Conservation (phyloP, 2,888 invertebrate genomes). For the Pollenia labialis region DNA sequence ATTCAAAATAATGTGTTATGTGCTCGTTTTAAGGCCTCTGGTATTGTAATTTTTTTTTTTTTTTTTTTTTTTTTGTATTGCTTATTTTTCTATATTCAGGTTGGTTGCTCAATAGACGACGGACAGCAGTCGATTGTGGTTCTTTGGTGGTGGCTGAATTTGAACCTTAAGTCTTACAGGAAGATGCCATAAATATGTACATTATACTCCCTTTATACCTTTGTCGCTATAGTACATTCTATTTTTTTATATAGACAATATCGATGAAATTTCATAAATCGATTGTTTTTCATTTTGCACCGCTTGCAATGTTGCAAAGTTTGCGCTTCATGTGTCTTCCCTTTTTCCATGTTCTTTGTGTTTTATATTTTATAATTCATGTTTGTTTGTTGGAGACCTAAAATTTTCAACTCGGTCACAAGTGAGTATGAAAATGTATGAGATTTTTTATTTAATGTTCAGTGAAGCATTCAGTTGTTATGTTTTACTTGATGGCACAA, state of each 20-base stretch:
- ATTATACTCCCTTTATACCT: background rate
- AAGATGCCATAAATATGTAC: background rate
- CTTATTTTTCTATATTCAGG: conserved; percentile 31
- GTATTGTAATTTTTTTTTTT: conserved; percentile 18
- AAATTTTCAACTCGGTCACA: background rate
- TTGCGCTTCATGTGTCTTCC: conserved; percentile 3
- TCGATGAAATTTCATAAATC: conserved; percentile 67
- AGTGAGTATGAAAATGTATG: conserved; percentile 30
- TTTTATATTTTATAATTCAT: conserved; percentile 65
- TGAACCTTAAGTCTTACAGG: background rate
- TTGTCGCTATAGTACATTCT: background rate
- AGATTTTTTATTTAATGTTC: conserved; percentile 50
- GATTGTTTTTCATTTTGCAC: conserved; percentile 57
- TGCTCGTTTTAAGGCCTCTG: conserved; percentile 60
- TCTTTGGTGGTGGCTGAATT: conserved; percentile 51
- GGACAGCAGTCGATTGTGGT: conserved; percentile 42
- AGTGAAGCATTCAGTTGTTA: conserved; percentile 67
- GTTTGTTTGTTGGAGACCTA: conserved; percentile 18
- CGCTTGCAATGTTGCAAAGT: conserved; percentile 61
- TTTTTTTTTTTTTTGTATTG: background rate
- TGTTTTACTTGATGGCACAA: conserved; percentile 67
- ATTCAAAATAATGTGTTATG: conserved; percentile 56
- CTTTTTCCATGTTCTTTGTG: conserved; percentile 22
- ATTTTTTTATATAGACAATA: conserved; percentile 41
- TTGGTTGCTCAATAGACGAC: conserved; percentile 9